Percentiles rank a stretch among this genome's conserved stretches.
These are phyloP conservation scores for Callospermophilus lateralis DNA, from an alignment of 2,113 vertebrate species.

Conservation along the genomic window DNA sequence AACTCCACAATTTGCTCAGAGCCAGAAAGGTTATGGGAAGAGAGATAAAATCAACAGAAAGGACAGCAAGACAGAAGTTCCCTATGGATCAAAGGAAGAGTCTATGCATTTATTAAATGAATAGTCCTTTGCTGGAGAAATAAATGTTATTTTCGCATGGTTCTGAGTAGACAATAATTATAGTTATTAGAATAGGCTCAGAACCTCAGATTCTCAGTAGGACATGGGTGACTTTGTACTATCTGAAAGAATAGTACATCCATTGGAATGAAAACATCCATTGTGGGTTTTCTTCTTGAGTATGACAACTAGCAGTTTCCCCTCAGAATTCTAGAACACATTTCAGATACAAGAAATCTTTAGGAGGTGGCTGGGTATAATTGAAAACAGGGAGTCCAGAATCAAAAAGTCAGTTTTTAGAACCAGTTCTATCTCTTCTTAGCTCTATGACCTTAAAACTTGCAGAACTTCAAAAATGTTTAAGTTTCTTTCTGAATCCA, in stretches of 20 bases:
- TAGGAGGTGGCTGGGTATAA: neutral
- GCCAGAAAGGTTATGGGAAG: neutral
- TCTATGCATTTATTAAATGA: neutral
- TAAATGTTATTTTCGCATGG: slow-evolving; percentile 2
- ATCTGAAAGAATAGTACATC: neutral
- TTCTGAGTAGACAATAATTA: neutral
- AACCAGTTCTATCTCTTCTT: neutral
- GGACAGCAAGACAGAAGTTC: neutral
- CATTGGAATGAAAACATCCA: neutral
- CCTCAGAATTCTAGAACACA: neutral
- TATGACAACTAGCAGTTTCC: neutral
- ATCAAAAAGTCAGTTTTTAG: neutral
- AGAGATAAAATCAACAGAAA: neutral
- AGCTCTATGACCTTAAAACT: neutral
- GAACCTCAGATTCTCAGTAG: neutral
- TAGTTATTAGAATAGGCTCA: neutral
- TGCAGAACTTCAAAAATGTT: neutral
- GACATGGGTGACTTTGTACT: neutral
- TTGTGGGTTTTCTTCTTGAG: neutral
- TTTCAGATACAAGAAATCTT: slow-evolving; percentile 7
- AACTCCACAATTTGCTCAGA: neutral
- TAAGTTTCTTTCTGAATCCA: neutral
- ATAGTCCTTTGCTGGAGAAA: neutral
- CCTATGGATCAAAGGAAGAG: neutral
- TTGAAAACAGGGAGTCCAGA: neutral